A percentile compares a stretch with the other conserved stretches of the same genome.
Conservation (phyloP, 2,888 invertebrate genomes). For the Lithophane leautieri region DNA sequence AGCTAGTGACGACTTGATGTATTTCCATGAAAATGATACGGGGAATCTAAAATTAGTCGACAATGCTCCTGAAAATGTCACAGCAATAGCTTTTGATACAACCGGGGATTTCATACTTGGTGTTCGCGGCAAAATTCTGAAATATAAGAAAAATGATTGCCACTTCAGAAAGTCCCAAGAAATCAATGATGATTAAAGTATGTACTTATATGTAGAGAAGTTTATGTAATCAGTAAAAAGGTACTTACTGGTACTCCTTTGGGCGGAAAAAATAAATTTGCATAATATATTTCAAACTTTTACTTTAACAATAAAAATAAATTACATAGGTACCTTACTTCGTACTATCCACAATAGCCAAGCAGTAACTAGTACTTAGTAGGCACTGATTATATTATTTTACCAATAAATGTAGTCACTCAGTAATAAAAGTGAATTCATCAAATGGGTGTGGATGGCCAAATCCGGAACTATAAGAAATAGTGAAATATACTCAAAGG, state of each 20-base stretch:
- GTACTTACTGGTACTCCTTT: neutral
- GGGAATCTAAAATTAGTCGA: slow-evolving; percentile 75
- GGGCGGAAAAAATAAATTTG: slow-evolving; percentile 10
- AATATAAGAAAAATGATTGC: slow-evolving; percentile 79
- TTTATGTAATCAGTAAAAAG: neutral
- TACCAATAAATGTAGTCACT: slow-evolving; percentile 20
- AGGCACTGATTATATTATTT: slow-evolving; percentile 21
- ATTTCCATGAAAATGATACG: slow-evolving; percentile 81
- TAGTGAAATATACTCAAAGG: neutral
- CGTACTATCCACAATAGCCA: slow-evolving; percentile 45
- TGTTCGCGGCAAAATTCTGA: slow-evolving; percentile 76
- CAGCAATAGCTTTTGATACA: slow-evolving; percentile 82
- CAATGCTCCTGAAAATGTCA: slow-evolving; percentile 77
- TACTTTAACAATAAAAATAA: slow-evolving; percentile 73
- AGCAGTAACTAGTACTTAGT: slow-evolving; percentile 20
- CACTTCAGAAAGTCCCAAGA: slow-evolving; percentile 57
- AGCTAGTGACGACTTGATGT: slow-evolving; percentile 79
- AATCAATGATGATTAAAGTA: slow-evolving; percentile 42
- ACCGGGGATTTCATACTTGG: slow-evolving; percentile 80
- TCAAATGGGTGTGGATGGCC: neutral
- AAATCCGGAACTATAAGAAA: neutral
- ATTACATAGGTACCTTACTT: slow-evolving; percentile 58
- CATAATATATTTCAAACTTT: slow-evolving; percentile 38
- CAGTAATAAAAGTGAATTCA: neutral
- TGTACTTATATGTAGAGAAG: neutral